Evolutionary conservation across 2,113 vertebrate species (phyloP), one percentile per base, ranked within the genome.

Genomic region (Baryphthengus martii): DNA sequence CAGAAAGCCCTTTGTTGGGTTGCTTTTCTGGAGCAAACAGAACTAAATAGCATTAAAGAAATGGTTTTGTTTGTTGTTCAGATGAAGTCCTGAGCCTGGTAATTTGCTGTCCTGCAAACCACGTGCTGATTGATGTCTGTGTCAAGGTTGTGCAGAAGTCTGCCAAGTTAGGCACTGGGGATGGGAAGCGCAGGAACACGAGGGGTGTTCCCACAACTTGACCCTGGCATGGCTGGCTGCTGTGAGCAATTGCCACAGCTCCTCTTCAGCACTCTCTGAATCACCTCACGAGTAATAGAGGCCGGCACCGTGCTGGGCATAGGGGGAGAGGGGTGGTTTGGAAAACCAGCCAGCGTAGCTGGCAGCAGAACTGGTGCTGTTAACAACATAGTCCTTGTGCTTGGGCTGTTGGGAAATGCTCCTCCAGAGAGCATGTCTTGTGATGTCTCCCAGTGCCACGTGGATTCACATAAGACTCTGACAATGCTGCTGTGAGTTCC

Each of bases 381-480:
- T 19, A 4, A 31, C 42, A 31, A 4, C 7, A 0, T 5, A 26
- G 53, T 35, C 61, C 31, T 70, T 56, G 35, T 50, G 28, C 79
- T 79, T 3, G n/a, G n/a, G 33, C 55, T 70, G 74, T 55, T 63
- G 80, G 61, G 67, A 44, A 26, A 33, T 44, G 59, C 45, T 61
- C 8, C 26, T 29, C 26, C 65, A 5, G n/a, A 13, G 52, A 29
- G 19, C 40, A 13, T 0, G 0, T 37, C 55, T 49, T 1, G 0
- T 29, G 33, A 12, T 5, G 11, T 16, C 37, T 71, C 13, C 33
- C 33, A 5, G 42, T 4, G 53, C 74, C n/a, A 2, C 0, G 18
- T 10, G 39, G n/a, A 13, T 40, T 66, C 66, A 3, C 0, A 1
- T 14, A 3, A 61, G 59, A 21, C 8, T 42, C 56, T 26, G 5